Evolutionary conservation across 2,888 invertebrate species (phyloP).

Genomic region (Ceriagrion tenellum): DNA sequence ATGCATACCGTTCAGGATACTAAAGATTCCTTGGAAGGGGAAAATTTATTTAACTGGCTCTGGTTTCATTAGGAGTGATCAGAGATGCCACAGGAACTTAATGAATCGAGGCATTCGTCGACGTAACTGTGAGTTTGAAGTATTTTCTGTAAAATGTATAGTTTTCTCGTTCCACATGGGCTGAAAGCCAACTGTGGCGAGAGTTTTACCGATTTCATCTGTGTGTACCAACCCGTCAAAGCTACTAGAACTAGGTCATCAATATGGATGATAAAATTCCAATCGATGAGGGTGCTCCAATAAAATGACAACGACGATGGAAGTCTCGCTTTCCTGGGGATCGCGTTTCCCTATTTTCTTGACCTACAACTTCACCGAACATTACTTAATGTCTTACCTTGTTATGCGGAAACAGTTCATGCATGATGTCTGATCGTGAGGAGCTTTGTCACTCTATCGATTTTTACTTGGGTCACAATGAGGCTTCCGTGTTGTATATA

Average conservation of each 20-base stretch:
- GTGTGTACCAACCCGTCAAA: background rate
- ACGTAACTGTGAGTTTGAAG: background rate
- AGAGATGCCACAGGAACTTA: background rate
- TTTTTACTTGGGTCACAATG: background rate
- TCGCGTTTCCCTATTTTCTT: background rate
- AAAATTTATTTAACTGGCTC: background rate
- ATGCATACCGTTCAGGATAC: conserved; percentile 14
- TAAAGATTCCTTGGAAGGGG: background rate
- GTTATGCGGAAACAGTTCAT: background rate
- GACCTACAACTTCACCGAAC: background rate
- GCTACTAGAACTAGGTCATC: background rate
- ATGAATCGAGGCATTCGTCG: background rate
- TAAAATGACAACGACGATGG: background rate
- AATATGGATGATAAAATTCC: background rate
- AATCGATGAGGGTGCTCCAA: background rate
- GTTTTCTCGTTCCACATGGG: background rate
- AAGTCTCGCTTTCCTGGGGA: background rate
- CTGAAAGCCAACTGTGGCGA: background rate
- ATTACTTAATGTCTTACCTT: background rate
- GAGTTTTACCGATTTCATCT: background rate
- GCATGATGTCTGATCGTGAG: background rate
- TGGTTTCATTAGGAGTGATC: background rate
- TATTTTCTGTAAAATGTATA: background rate
- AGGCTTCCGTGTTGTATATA: conserved; percentile 20
- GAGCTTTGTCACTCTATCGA: background rate